Evolutionary conservation across 2,113 vertebrate species (phyloP).

Genomic region (Aptenodytes forsteri): DNA sequence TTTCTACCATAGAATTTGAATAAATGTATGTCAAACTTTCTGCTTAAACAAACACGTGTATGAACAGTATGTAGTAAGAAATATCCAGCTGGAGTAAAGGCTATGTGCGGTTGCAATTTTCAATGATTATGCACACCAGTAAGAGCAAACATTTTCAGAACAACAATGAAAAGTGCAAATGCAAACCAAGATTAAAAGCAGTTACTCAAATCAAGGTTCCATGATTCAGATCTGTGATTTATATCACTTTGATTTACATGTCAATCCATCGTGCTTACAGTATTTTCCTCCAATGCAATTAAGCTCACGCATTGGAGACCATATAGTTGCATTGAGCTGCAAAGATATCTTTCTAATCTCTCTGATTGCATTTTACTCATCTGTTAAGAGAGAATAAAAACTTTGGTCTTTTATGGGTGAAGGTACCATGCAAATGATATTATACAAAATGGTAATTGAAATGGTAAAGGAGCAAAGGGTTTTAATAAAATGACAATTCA

Average conservation of each 20-base stretch:
- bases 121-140: background rate
- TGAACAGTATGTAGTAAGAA: background rate
- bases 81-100: background rate
- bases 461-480: conserved; percentile 23
- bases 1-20: background rate
- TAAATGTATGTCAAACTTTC: background rate
- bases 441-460: conserved; percentile 28
- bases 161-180: conserved; percentile 6
- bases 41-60: background rate
- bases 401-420: conserved; percentile 33
- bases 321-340: background rate
- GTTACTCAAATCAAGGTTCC: conserved; percentile 1
- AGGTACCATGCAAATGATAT: conserved; percentile 45
- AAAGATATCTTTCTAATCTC: conserved; percentile 4
- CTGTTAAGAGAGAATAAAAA: conserved; percentile 24
- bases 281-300: conserved; percentile 12
- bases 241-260: conserved; percentile 29
- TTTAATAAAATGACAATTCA: conserved; percentile 53
- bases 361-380: conserved; percentile 30
- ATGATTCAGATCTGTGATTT: conserved; percentile 10
- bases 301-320: background rate
- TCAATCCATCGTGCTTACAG: background rate
- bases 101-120: background rate
- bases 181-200: background rate
- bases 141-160: conserved; percentile 3